These are phyloP conservation scores for Cromileptes altivelis DNA, from an alignment of 2,113 vertebrate species.

Conservation along the genomic window DNA sequence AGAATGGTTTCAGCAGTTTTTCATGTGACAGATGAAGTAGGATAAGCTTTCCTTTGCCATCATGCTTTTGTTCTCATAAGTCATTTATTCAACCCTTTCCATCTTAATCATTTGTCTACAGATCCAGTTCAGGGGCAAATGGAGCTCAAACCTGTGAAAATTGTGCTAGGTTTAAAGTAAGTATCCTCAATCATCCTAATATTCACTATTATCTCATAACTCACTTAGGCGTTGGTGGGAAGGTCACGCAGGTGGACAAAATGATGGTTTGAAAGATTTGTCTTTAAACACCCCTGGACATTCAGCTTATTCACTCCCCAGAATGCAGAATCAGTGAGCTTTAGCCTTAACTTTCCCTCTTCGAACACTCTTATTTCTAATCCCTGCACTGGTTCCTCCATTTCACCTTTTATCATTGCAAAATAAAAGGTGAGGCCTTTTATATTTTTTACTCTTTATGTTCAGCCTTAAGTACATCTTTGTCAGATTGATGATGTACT, in stretches of 20 bases:
- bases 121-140: conserved; percentile 81
- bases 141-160: conserved; percentile 80
- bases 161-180: conserved; percentile 77
- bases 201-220: background rate
- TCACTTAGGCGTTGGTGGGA: conserved; percentile 21
- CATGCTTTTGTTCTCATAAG: background rate
- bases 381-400: conserved; percentile 43
- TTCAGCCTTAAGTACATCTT: background rate
- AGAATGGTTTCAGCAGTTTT: background rate
- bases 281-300: conserved; percentile 54
- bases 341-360: conserved; percentile 60
- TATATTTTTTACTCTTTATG: conserved; percentile 2
- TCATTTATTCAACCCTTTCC: background rate
- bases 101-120: conserved; percentile 35
- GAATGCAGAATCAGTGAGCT: conserved; percentile 36
- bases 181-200: conserved; percentile 69
- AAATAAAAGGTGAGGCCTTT: conserved; percentile 69
- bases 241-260: conserved; percentile 49
- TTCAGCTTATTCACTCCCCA: conserved; percentile 66
- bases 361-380: conserved; percentile 53
- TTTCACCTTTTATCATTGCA: conserved; percentile 31
- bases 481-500: background rate
- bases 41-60: conserved; percentile 1
- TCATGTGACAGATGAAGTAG: background rate
- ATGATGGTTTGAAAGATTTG: background rate